These are phyloP conservation scores for Stegodyphus dumicola DNA, from an alignment of 1,140 invertebrate genomes.

Conservation along the genomic window DNA sequence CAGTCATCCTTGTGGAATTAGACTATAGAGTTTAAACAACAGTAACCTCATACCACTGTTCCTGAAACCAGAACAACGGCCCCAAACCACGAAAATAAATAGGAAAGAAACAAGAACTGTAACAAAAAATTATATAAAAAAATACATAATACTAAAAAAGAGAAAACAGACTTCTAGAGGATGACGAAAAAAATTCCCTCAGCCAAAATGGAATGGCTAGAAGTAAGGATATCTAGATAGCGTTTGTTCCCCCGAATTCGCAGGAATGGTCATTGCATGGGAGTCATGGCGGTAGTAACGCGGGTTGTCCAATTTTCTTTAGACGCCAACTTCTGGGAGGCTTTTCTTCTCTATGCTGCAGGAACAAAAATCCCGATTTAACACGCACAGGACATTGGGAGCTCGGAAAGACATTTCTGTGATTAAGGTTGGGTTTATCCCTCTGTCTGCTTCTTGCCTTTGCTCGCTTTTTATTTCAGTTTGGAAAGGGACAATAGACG, in stretches of 20 bases:
- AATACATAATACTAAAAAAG: neutral
- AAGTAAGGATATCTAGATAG: constrained; percentile 30
- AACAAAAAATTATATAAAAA: constrained; percentile 4
- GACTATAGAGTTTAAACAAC: too few relatives aligned
- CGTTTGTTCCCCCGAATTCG: constrained; percentile 21
- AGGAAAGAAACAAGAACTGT: constrained; percentile 5
- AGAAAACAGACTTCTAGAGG: too few relatives aligned
- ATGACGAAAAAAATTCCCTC: neutral
- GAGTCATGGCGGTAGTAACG: constrained; percentile 21
- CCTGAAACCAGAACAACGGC: too few relatives aligned
- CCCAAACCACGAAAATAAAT: neutral
- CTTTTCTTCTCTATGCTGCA: neutral
- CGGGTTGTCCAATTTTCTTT: constrained; percentile 21
- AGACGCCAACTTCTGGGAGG: neutral
- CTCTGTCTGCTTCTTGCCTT: neutral
- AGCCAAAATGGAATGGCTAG: constrained; percentile 14
- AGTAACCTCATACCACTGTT: too few relatives aligned
- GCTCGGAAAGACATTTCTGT: constrained; percentile 9
- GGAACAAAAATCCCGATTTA: constrained; percentile 3
- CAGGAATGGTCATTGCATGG: constrained; percentile 22
- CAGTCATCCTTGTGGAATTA: too few relatives aligned
- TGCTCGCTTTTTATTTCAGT: too few relatives aligned
- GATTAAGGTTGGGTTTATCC: constrained; percentile 13
- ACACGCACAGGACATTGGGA: constrained; percentile 26
- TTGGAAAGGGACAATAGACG: too few relatives aligned